Base-by-base conservation (phyloP, 2,797 vertebrate genomes). In the Thripadectes ignobilis region DNA sequence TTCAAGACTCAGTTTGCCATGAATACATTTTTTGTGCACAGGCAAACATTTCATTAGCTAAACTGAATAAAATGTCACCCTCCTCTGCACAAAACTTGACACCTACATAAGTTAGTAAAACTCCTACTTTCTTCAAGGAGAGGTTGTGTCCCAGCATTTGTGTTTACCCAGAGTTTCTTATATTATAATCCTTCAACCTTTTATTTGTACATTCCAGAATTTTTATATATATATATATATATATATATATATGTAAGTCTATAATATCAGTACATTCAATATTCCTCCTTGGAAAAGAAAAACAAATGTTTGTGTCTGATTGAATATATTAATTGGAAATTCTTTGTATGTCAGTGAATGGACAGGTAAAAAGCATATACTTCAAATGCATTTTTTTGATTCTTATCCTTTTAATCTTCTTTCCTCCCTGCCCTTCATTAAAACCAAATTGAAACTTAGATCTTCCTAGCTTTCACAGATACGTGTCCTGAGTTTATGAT, bases 1-100 rank as follows among this genome's bases (percentile, higher is more conserved):
- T 89, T 93, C 76, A 90, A 76, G 71, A 67, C 29, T 39, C 18
- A 49, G 43, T 90, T 93, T 91, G 41, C 54, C 77, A 36, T 73
- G n/a, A 95, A 90, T 75, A 83, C 4, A 86, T 88, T 89, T 95
- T 96, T 93, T 85, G 14, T 55, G 76, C 57, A 73, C 16, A 86
- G n/a, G 63, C 51, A 94, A 92, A 92, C 41, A 57, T 82, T 73
- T 84, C 63, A 85, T 92, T 95, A 93, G 11, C 39, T 79, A 61
- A 82, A 76, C 52, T 57, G 71, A 79, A 88, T 67, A 76, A 94
- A 88, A 63, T 63, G 29, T 91, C 48, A 49, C 22, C 45, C 0
- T 0, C 30, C 38, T 76, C 62, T 58, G 10, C 32, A 21, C 12
- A 84, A 79, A 90, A 10, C 23, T 69, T 88, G 66, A 58, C 6